Conservation (phyloP, 1,140 invertebrate species). For the Choristoneura fumiferana region DNA sequence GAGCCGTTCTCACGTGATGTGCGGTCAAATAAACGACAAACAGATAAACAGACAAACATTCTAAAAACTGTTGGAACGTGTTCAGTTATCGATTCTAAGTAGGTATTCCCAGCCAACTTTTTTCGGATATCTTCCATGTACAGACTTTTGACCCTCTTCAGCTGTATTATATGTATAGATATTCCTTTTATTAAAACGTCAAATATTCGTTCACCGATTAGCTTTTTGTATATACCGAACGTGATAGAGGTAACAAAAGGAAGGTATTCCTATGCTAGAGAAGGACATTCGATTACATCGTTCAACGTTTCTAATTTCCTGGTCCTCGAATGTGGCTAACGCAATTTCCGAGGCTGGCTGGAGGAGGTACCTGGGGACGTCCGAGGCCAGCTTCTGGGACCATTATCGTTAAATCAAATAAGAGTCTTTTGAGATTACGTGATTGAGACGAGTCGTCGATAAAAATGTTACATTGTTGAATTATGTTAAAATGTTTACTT, state of each 20-base stretch:
- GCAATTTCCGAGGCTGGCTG: conserved; percentile 67
- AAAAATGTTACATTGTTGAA: conserved; percentile 23
- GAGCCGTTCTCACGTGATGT: too few relatives aligned
- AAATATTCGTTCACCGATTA: conserved; percentile 7
- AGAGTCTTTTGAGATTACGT: conserved; percentile 50
- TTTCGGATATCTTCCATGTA: too few relatives aligned
- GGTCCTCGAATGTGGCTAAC: conserved; percentile 69
- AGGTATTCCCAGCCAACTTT: too few relatives aligned
- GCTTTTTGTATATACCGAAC: conserved; percentile 13
- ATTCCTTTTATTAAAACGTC: background rate
- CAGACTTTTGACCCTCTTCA: too few relatives aligned
- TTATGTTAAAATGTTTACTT: conserved; percentile 35
- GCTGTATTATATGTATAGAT: background rate
- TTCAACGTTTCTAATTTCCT: conserved; percentile 76
- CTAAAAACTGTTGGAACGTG: too few relatives aligned
- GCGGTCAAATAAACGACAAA: too few relatives aligned
- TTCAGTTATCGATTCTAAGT: too few relatives aligned
- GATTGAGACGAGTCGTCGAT: conserved; percentile 46
- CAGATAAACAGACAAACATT: too few relatives aligned
- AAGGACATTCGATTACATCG: conserved; percentile 70
- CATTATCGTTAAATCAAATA: conserved; percentile 64
- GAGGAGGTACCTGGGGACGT: conserved; percentile 48
- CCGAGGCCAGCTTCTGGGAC: conserved; percentile 34
- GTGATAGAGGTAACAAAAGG: conserved; percentile 35
- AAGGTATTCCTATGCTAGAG: conserved; percentile 51